Percentiles rank a stretch among this genome's conserved stretches.
phyloP scores from a whole-genome alignment of 2,797 vertebrate species.

The Eulemur albifrons region DNA sequence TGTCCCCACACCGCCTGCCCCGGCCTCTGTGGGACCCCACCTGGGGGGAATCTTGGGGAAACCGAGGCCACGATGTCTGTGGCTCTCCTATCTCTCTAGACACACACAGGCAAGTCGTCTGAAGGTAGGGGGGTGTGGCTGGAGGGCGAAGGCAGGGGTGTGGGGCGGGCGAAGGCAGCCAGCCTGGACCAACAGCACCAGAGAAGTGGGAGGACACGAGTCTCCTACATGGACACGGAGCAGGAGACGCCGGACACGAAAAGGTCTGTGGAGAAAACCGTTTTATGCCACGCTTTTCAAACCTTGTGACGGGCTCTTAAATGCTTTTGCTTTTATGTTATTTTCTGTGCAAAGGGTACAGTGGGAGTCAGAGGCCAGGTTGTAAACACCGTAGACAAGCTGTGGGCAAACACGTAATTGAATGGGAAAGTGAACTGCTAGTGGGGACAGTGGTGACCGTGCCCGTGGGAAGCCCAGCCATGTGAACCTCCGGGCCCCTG shows the following conservation, averaged over 20 bases:
- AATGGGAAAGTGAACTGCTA: neutral
- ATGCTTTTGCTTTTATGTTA: neutral
- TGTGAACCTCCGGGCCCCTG: neutral
- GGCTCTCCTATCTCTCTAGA: too few relatives aligned
- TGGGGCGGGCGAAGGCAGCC: neutral
- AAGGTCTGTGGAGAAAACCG: neutral
- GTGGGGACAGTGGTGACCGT: neutral
- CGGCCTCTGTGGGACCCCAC: fast-evolving
- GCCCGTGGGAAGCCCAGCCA: neutral
- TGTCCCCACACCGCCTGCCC: neutral
- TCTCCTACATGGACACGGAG: fast-evolving
- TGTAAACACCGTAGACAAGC: neutral
- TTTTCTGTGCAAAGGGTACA: neutral
- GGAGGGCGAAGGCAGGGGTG: neutral
- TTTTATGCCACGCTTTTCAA: neutral
- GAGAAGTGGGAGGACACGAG: fast-evolving
- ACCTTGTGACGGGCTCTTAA: neutral
- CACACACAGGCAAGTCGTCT: neutral
- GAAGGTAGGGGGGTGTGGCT: neutral
- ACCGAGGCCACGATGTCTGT: fast-evolving
- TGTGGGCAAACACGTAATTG: neutral
- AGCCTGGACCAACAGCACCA: neutral
- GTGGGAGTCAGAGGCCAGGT: constrained; percentile 11
- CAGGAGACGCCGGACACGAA: neutral
- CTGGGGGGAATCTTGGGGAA: neutral